Evolutionary conservation across 1,140 invertebrate species (phyloP).

Genomic region (Lamellibrachia luymesi): DNA sequence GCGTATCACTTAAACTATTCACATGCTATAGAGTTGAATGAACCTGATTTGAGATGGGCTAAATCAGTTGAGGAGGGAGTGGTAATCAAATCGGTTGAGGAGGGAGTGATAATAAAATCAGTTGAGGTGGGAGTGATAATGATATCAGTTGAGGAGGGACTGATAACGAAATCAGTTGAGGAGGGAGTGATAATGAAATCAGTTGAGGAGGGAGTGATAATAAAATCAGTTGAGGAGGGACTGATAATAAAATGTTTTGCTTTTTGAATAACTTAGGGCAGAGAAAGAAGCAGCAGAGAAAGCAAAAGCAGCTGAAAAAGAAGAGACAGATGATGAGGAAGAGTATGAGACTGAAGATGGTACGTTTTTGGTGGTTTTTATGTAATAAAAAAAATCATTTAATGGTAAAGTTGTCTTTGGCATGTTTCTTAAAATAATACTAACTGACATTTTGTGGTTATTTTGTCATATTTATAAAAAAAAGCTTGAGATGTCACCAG

Average conservation of each 20-base stretch:
- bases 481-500: not conserved
- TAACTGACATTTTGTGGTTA: not conserved
- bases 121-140: too few relatives aligned
- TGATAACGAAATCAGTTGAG: too few relatives aligned
- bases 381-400: not conserved
- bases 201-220: too few relatives aligned
- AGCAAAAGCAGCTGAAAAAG: not conserved
- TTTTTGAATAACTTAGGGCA: not conserved
- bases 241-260: not conserved
- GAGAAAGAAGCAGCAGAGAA: not conserved
- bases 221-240: too few relatives aligned
- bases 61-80: too few relatives aligned
- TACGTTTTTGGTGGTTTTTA: not conserved
- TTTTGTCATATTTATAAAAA: not conserved
- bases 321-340: not conserved
- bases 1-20: too few relatives aligned
- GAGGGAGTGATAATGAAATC: too few relatives aligned
- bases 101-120: too few relatives aligned
- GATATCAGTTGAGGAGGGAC: too few relatives aligned
- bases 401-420: not conserved
- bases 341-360: not conserved
- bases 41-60: too few relatives aligned
- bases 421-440: not conserved
- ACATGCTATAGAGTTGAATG: too few relatives aligned
- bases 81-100: too few relatives aligned